phyloP scores from a whole-genome alignment of 2,113 vertebrate species.

The Craseonycteris thonglongyai region DNA sequence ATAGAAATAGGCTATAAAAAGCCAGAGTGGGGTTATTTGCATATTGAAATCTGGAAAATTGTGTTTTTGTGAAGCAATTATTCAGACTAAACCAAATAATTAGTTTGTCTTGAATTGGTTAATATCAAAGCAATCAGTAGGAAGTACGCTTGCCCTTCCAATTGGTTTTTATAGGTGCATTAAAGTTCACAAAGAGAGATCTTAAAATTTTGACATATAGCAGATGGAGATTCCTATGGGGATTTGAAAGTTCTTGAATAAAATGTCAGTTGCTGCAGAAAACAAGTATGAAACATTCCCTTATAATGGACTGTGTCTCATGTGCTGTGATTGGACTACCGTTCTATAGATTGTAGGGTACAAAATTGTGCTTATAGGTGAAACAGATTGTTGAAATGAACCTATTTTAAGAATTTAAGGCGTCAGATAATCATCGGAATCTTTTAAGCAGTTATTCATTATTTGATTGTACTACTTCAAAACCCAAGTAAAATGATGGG shows the following conservation, averaged over 20 bases:
- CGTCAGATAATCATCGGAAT: background rate
- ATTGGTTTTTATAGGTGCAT: background rate
- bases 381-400: background rate
- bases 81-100: background rate
- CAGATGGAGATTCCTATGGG: conserved; percentile 50
- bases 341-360: background rate
- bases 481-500: background rate
- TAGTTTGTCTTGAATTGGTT: background rate
- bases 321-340: background rate
- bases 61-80: background rate
- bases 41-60: background rate
- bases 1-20: background rate
- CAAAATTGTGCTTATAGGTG: background rate
- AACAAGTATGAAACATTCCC: conserved; percentile 28
- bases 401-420: background rate
- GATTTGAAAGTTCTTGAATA: conserved; percentile 19
- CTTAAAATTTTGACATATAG: conserved; percentile 41
- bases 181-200: conserved; percentile 56
- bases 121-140: background rate
- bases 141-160: background rate
- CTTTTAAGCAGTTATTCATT: background rate
- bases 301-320: conserved; percentile 13
- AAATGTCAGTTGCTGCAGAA: conserved; percentile 49
- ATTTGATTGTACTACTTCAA: background rate
- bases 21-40: background rate